Evolutionary conservation across 1,140 invertebrate genomes (phyloP).

Genomic region (Palaemon carinicauda): DNA sequence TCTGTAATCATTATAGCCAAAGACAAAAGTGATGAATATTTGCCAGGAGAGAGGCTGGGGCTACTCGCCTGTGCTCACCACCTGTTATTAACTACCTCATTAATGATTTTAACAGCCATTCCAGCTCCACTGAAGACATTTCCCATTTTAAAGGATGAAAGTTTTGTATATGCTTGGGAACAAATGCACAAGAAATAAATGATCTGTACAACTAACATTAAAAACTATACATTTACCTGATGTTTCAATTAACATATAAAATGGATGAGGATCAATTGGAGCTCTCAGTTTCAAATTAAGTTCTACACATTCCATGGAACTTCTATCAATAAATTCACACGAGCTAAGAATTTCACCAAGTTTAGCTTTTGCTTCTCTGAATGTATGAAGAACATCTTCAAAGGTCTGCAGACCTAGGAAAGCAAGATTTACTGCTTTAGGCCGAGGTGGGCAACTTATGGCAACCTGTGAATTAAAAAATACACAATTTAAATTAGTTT

Average conservation of each 20-base stretch:
- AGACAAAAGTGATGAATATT: no score
- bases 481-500: background rate
- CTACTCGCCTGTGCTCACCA: no score
- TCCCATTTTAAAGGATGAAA: no score
- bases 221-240: constrained; percentile 69
- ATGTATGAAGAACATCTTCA: constrained; percentile 79
- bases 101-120: no score
- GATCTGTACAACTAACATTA: background rate
- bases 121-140: no score
- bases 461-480: constrained; percentile 64
- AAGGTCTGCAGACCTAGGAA: constrained; percentile 84
- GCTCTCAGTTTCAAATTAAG: constrained; percentile 71
- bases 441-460: constrained; percentile 85
- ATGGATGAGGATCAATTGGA: constrained; percentile 71
- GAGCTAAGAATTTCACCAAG: constrained; percentile 91
- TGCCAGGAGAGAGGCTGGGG: no score
- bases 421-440: constrained; percentile 82
- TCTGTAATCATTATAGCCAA: no score
- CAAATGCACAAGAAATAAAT: no score
- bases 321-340: constrained; percentile 88
- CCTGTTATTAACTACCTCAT: no score
- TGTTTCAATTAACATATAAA: constrained; percentile 92
- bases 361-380: constrained; percentile 75
- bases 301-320: constrained; percentile 72
- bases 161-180: no score